A percentile compares a stretch with the other conserved stretches of the same genome.
These are phyloP conservation scores for Lycodopsis pacificus DNA, from an alignment of 2,797 vertebrate genomes.

Conservation along the genomic window DNA sequence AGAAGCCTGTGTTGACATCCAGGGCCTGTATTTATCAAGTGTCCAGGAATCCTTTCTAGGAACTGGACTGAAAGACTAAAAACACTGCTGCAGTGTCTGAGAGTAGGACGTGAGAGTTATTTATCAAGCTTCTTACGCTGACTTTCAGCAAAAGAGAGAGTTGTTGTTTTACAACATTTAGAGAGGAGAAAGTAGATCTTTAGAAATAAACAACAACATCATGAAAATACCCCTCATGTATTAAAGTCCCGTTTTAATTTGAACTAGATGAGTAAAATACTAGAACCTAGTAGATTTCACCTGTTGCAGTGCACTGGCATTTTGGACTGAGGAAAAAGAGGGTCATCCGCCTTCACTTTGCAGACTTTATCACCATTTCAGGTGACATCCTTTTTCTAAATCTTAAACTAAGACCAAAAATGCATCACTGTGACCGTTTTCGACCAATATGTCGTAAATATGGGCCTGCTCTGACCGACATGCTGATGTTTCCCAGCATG, in stretches of 20 bases:
- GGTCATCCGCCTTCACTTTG: neutral
- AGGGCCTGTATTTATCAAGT: neutral
- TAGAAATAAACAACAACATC: neutral
- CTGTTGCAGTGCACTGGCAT: neutral
- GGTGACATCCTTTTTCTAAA: neutral
- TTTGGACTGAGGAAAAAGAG: neutral
- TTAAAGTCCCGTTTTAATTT: neutral
- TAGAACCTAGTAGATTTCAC: neutral
- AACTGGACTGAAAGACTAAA: conserved; percentile 1
- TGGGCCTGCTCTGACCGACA: neutral
- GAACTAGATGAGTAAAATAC: neutral
- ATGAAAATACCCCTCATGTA: neutral
- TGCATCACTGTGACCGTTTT: neutral
- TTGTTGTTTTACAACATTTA: neutral
- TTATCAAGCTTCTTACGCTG: neutral
- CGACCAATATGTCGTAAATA: neutral
- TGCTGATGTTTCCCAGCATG: neutral
- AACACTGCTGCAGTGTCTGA: neutral
- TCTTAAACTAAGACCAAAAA: neutral
- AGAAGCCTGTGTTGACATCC: neutral
- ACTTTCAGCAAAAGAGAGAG: neutral
- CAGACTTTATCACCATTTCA: neutral
- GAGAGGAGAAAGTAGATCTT: neutral
- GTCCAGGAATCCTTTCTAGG: neutral
- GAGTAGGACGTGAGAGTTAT: neutral